phyloP scores from a whole-genome alignment of 1,140 invertebrate species.

The Geopemphigus sp. region DNA sequence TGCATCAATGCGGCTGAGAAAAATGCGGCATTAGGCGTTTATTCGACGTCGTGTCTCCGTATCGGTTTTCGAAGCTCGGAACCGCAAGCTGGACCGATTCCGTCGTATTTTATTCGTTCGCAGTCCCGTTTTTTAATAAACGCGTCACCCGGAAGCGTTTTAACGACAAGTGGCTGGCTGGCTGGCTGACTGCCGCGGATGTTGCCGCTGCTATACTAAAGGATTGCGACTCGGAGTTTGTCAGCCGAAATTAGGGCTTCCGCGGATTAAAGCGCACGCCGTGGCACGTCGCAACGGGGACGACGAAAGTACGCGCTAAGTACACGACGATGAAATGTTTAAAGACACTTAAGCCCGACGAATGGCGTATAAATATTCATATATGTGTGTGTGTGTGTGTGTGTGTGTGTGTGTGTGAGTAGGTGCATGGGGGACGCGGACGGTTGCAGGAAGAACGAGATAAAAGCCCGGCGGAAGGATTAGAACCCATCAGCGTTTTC shows the following conservation, averaged over 20 bases:
- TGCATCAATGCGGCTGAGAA: too few relatives aligned
- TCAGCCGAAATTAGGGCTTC: conserved; percentile 37
- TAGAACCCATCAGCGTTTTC: conserved; percentile 47
- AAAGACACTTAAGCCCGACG: conserved; percentile 49
- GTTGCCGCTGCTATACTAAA: neutral
- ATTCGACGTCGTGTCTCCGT: too few relatives aligned
- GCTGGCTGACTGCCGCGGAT: neutral
- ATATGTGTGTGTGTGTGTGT: neutral
- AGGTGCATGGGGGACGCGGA: too few relatives aligned
- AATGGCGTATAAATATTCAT: conserved; percentile 47
- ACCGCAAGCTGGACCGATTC: too few relatives aligned
- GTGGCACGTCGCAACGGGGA: neutral
- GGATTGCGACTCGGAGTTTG: conserved; percentile 35
- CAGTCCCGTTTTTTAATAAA: neutral
- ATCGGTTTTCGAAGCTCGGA: too few relatives aligned
- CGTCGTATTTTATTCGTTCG: neutral
- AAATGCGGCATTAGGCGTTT: too few relatives aligned
- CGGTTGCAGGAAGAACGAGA: conserved; percentile 14
- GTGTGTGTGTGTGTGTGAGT: too few relatives aligned
- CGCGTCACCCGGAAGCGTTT: conserved; percentile 20
- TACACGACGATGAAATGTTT: conserved; percentile 48
- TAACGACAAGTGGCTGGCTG: conserved; percentile 22
- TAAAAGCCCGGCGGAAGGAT: conserved; percentile 42
- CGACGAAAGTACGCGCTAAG: conserved; percentile 44
- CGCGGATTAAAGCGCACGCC: conserved; percentile 36